Conservation (phyloP, 2,113 vertebrate genomes). For the Pseudorhombus dupliciocellatus region DNA sequence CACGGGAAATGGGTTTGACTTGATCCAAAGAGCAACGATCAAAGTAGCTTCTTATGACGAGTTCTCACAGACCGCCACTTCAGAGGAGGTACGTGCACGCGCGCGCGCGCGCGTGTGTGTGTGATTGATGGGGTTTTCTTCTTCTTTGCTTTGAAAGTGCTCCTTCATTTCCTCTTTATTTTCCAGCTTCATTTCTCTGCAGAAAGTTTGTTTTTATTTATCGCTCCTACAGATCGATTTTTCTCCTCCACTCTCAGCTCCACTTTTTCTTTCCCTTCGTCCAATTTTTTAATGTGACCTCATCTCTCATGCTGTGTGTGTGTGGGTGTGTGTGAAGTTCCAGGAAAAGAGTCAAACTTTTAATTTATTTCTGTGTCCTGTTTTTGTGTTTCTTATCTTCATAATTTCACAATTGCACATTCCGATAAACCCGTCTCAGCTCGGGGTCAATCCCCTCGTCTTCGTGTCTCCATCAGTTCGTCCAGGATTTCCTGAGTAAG, state of each 20-base stretch:
- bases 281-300: neutral
- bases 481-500: constrained; percentile 39
- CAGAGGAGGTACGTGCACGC: constrained; percentile 59
- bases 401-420: no score
- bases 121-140: constrained; percentile 2
- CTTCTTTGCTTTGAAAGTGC: neutral
- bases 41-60: constrained; percentile 75
- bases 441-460: neutral
- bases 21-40: constrained; percentile 89
- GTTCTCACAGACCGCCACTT: constrained; percentile 2
- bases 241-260: neutral
- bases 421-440: no score
- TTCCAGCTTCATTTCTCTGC: neutral
- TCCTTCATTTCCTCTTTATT: neutral
- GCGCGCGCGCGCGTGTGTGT: neutral
- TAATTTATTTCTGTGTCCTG: no score
- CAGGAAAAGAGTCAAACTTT: no score
- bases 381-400: no score
- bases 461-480: constrained; percentile 71
- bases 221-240: neutral
- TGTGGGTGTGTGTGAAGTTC: no score
- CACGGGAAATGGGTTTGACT: constrained; percentile 85
- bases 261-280: neutral
- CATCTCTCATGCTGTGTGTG: no score
- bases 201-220: constrained; percentile 12